Evolutionary conservation across 1,140 invertebrate genomes (phyloP).

Genomic region (Orchestia grillus): DNA sequence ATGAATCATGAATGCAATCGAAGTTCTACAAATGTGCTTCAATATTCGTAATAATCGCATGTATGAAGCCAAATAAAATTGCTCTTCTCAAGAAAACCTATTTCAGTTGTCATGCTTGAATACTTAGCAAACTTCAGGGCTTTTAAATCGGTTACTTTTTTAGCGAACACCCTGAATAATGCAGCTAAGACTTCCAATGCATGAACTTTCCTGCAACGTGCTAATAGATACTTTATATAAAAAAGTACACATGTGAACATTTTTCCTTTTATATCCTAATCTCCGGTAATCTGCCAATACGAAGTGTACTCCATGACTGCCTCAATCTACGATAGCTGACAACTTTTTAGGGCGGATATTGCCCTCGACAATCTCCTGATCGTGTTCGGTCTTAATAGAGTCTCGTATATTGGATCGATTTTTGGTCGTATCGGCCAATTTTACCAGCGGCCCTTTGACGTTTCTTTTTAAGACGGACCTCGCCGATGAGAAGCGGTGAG

Average conservation of each 20-base stretch:
- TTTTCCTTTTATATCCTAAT: neutral
- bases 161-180: too few relatives aligned
- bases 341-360: slow-evolving; percentile 12
- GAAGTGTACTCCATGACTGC: neutral
- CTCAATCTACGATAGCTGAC: neutral
- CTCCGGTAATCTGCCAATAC: neutral
- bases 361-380: slow-evolving; percentile 23
- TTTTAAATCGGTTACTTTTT: too few relatives aligned
- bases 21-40: too few relatives aligned
- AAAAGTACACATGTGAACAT: neutral
- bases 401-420: slow-evolving; percentile 43
- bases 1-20: too few relatives aligned
- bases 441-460: slow-evolving; percentile 13
- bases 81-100: too few relatives aligned
- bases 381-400: slow-evolving; percentile 29
- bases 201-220: too few relatives aligned
- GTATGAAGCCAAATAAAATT: too few relatives aligned
- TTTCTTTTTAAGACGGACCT: slow-evolving; percentile 2
- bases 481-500: slow-evolving; percentile 13
- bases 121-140: too few relatives aligned
- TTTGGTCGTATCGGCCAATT: slow-evolving; percentile 38
- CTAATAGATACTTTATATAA: too few relatives aligned
- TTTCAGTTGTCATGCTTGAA: too few relatives aligned
- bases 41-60: too few relatives aligned
- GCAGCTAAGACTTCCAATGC: too few relatives aligned